Evolutionary conservation across 2,797 vertebrate species (phyloP).

Genomic region (Dendrocincla tyrannina): DNA sequence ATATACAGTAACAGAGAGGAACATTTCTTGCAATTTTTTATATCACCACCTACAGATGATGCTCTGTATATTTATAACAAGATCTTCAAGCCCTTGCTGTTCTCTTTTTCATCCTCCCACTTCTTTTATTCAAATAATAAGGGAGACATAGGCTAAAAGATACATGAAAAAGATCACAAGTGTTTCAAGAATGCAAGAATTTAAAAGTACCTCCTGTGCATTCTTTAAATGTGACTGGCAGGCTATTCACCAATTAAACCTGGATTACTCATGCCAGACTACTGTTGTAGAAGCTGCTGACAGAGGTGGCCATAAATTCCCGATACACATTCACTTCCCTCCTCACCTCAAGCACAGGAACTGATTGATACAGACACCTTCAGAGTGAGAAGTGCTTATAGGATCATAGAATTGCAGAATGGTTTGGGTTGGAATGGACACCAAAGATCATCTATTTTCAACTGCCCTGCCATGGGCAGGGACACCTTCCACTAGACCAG

Average conservation of each 20-base stretch:
- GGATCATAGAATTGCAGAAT: neutral
- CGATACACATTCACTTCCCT: neutral
- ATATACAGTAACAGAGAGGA: constrained; percentile 16
- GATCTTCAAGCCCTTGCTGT: constrained; percentile 23
- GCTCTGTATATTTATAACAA: constrained; percentile 30
- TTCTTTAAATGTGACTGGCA: neutral
- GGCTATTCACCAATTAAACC: neutral
- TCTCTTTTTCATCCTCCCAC: constrained; percentile 55
- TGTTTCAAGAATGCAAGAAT: neutral
- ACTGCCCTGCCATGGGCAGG: neutral
- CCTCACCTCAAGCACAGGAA: neutral
- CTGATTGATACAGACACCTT: neutral
- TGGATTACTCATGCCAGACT: neutral
- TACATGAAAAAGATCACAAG: neutral
- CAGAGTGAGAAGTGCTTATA: neutral
- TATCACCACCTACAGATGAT: constrained; percentile 44
- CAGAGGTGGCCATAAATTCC: neutral
- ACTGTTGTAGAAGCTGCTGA: neutral
- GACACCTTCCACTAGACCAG: neutral
- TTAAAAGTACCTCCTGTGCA: neutral
- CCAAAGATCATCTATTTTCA: neutral
- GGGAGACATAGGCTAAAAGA: neutral
- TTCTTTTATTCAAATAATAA: constrained; percentile 36
- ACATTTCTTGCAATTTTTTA: constrained; percentile 51
- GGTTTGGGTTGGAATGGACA: neutral